Conservation (phyloP, 2,797 vertebrate genomes). For the Passerculus sandwichensis region DNA sequence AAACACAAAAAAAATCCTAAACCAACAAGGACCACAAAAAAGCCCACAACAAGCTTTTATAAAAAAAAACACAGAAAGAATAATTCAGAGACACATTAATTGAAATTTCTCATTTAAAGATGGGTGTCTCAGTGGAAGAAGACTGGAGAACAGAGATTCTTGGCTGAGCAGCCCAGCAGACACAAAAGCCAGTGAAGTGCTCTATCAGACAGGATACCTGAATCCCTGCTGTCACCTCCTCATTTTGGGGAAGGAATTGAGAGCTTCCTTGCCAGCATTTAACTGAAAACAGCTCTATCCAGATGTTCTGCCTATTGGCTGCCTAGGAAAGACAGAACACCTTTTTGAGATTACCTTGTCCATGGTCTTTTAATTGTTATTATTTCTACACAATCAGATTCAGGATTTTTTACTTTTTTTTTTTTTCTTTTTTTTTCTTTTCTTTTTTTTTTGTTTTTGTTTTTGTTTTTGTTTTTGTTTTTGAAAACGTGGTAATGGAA, state of each 20-base stretch:
- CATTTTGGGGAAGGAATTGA: neutral
- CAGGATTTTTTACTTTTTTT: neutral
- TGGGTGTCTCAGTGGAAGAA: neutral
- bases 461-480: no score
- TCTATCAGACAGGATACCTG: neutral
- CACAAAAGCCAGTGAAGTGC: neutral
- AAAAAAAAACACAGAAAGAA: neutral
- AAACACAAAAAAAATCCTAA: constrained; percentile 42
- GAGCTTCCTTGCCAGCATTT: neutral
- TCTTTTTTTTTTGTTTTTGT: no score
- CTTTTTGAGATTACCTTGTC: neutral
- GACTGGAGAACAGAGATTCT: neutral
- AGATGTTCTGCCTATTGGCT: neutral
- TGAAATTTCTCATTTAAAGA: constrained; percentile 48
- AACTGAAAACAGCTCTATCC: neutral
- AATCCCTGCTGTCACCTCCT: neutral
- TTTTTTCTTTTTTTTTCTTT: no score
- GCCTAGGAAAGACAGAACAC: neutral
- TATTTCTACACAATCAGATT: neutral
- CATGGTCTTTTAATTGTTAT: neutral
- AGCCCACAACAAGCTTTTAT: neutral
- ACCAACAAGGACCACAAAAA: constrained; percentile 7
- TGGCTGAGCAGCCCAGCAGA: neutral
- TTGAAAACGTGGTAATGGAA: neutral
- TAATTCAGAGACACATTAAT: constrained; percentile 27